Evolutionary conservation across 2,888 invertebrate species (phyloP), one percentile per base, ranked within the genome.

Genomic region (Apotomis capreana): DNA sequence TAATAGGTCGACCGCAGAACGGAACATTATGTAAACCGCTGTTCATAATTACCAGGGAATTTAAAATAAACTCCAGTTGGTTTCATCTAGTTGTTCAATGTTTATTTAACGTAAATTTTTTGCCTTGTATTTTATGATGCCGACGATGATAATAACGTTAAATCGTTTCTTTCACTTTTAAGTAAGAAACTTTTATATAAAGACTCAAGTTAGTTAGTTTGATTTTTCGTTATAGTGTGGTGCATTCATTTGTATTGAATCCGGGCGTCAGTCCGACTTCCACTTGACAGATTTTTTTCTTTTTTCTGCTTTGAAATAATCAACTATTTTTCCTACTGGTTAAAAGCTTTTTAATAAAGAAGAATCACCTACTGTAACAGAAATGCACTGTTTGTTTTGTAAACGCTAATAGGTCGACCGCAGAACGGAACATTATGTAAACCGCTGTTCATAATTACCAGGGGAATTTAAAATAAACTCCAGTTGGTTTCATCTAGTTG

Each of bases 1-100:
- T 71, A 71, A 71, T 71, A 71, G 67, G 71, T 67, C 57, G 67
- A 67, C 71, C 71, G 61, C 67, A 67, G 55, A 71, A 71, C 57
- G 70, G 60, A 71, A 71, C 70, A 65, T 71, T 71, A 71, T 71
- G 61, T 57, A 62, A 71, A 71, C 71, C 57, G 57, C 71, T 59
- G 71, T 67, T 67, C 61, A 57, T 67, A 65, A 71, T 71, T 67
- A 57, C 71, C 67, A 67, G 51, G 58, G 55, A 70, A 71, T 71
- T 55, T 65, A 71, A 55, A 71, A 62, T 37, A 54, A 46, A 55
- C 61, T 26, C 37, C 8, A 37, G 44, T 51, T 54, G 44, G 58
- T 64, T 70, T 36, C 26, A 26, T 8, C 55, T 57, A 46, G 26
- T 5, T 57, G 46, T 44, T 12, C 26, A 44, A 44, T 64, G 26